A percentile compares a stretch with the other conserved stretches of the same genome.
These are phyloP conservation scores for Drosophila insularis DNA, from an alignment of 1,140 invertebrate genomes.

Conservation along the genomic window DNA sequence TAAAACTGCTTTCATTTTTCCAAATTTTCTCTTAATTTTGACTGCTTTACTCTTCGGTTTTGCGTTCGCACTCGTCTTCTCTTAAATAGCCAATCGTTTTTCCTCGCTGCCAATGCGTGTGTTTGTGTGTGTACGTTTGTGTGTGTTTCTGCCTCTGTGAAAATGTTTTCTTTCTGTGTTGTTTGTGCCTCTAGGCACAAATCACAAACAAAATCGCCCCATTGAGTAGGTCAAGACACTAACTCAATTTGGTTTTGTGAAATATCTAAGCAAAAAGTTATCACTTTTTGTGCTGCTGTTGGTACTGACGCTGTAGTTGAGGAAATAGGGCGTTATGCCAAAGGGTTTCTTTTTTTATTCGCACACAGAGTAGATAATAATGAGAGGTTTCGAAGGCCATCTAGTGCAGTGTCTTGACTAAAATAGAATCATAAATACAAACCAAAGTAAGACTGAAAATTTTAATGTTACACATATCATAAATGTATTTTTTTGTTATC, in stretches of 20 bases:
- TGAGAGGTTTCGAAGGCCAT: neutral
- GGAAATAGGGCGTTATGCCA: neutral
- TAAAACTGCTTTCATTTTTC: constrained; percentile 52
- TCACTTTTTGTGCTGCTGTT: constrained; percentile 18
- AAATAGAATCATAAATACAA: neutral
- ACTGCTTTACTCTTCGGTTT: constrained; percentile 23
- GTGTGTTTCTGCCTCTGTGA: neutral
- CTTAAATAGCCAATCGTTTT: constrained; percentile 20
- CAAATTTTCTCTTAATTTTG: constrained; percentile 39
- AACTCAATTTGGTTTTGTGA: constrained; percentile 52
- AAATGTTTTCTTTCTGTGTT: constrained; percentile 35
- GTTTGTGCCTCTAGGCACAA: constrained; percentile 38
- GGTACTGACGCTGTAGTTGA: constrained; percentile 5
- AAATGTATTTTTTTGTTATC: neutral
- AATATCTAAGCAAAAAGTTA: constrained; percentile 50
- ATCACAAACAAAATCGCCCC: constrained; percentile 54
- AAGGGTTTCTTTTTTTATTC: neutral
- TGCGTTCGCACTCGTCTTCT: constrained; percentile 13
- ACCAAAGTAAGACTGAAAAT: neutral
- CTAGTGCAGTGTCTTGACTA: neutral
- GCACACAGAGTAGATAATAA: neutral
- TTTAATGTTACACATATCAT: too few species aligned
- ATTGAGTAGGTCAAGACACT: constrained; percentile 73
- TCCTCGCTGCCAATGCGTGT: neutral
- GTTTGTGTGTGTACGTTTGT: neutral